Conservation (phyloP, 2,797 vertebrate genomes). For the Lemur catta region DNA sequence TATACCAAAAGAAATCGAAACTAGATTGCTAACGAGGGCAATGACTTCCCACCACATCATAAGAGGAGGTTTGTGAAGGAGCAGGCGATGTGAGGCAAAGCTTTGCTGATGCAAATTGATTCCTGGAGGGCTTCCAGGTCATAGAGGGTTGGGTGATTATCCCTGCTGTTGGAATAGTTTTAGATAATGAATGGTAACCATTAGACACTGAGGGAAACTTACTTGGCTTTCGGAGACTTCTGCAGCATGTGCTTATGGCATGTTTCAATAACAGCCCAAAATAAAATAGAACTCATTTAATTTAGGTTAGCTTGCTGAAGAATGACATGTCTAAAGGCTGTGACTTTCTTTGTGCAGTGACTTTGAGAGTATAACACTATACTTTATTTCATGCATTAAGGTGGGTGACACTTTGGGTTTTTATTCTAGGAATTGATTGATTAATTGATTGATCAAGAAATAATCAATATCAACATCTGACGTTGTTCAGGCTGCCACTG, state of each 20-base stretch:
- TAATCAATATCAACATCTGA: background rate
- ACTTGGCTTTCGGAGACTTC: constrained; percentile 50
- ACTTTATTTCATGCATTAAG: background rate
- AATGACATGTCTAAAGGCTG: background rate
- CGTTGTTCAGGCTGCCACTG: background rate
- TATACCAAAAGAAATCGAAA: constrained; percentile 22
- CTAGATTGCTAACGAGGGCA: constrained; percentile 22
- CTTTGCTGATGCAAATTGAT: constrained; percentile 65
- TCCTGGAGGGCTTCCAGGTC: constrained; percentile 72
- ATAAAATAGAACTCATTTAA: constrained; percentile 45
- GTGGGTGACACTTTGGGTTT: background rate
- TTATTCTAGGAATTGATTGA: constrained; percentile 6
- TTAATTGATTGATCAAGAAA: background rate
- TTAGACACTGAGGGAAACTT: constrained; percentile 49
- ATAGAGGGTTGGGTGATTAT: constrained; percentile 38
- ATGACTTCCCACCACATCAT: background rate
- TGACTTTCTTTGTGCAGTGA: background rate
- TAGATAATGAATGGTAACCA: constrained; percentile 59
- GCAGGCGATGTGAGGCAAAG: background rate
- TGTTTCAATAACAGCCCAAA: constrained; percentile 59
- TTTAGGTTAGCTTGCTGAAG: constrained; percentile 37
- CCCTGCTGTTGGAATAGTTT: constrained; percentile 50
- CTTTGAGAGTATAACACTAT: background rate
- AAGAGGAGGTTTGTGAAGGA: constrained; percentile 27
- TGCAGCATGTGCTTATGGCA: constrained; percentile 6